Evolutionary conservation across 2,888 invertebrate species (phyloP), one percentile per base, ranked within the genome.

Genomic region (Fragum sueziense): DNA sequence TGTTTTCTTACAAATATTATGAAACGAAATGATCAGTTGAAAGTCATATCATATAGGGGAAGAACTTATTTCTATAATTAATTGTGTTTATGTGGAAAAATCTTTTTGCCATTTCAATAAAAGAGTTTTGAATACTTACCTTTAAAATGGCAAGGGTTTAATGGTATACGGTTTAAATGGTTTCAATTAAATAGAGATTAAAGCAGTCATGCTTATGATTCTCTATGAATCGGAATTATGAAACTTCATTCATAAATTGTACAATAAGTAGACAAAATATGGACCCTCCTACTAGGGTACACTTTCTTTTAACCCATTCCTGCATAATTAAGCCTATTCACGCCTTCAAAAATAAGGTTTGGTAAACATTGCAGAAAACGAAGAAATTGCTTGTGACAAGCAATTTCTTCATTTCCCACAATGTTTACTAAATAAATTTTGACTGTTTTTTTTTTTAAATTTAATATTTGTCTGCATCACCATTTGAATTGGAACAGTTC

Each of bases 191-290:
- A 57, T 57, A 27, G 27, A 57, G 57, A 57, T 57, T 57, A 57
- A 29, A 29, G 57, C 57, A 57, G 25, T 57, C 57, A 57, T 57
- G 57, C 57, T 57, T 57, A n/a, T 57, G 57, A 57, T 27, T 29
- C 14, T 57, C 9, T 57, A 22, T 57, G 57, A 57, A 27, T 57
- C 25, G 14, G 17, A 47, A 47, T 47, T 47, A 47, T 47, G 17
- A 47, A 47, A 47, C n/a, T 47, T 47, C 47, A 47, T 47, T 47
- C 47, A 47, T 47, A 47, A 47, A 47, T 47, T 47, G 47, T 47
- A 47, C n/a, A 47, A 47, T 14, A 47, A 20, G 47, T 47, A 47
- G 47, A 47, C 47, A 47, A 47, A 47, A 47, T 47, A 47, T 47
- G n/a, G 47, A 47, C 47, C 47, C 17, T n/a, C n/a, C n/a, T n/a